phyloP scores from a whole-genome alignment of 23 tunicate genomes.

The Halocynthia aurantium region DNA sequence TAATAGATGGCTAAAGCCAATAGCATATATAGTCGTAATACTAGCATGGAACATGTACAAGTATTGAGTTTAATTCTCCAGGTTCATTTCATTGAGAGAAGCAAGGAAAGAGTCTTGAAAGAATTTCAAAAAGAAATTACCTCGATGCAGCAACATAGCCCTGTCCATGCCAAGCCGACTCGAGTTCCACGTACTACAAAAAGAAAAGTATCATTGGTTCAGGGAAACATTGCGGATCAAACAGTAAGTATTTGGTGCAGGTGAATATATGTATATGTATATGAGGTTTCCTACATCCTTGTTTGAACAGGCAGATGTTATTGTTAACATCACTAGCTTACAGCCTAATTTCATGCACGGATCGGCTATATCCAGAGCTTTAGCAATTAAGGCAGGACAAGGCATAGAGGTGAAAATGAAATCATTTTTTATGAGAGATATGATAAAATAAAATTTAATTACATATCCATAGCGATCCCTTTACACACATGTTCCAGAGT shows the following conservation, averaged over 20 bases:
- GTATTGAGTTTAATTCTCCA: not conserved
- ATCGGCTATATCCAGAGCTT: conserved; percentile 45
- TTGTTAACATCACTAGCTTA: conserved; percentile 34
- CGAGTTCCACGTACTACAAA: not conserved
- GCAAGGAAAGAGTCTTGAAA: conserved; percentile 15
- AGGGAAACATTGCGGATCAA: conserved; percentile 5
- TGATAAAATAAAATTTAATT: too few species aligned
- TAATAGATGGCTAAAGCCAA: not conserved
- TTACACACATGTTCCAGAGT: not conserved
- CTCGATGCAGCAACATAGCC: not conserved
- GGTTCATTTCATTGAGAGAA: conserved; percentile 12
- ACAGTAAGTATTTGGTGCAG: not conserved
- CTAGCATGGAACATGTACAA: too few species aligned
- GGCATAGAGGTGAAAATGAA: conserved; percentile 13
- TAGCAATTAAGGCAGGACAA: conserved; percentile 35
- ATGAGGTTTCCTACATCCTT: not conserved
- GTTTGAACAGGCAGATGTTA: conserved; percentile 41
- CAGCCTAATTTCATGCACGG: conserved; percentile 7
- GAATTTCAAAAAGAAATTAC: conserved; percentile 8
- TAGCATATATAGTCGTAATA: too few species aligned
- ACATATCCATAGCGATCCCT: not conserved
- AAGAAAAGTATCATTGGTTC: not conserved
- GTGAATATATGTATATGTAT: not conserved
- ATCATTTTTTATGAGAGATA: too few species aligned
- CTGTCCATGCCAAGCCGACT: not conserved